phyloP scores from a whole-genome alignment of 2,888 invertebrate genomes.

The Omphaloscelis lunosa region DNA sequence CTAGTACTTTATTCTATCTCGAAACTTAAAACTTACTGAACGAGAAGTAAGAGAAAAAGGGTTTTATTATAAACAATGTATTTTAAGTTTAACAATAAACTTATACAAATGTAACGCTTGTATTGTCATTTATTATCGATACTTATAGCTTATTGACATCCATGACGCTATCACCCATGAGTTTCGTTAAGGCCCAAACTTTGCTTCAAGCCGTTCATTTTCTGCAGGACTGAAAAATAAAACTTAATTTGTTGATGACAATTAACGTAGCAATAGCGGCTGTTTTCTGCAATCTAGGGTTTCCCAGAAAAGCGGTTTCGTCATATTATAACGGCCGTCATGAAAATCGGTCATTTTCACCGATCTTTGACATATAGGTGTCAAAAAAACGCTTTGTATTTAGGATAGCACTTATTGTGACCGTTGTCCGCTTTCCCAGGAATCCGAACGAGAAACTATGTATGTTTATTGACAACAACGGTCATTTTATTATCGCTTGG shows the following conservation, averaged over 20 bases:
- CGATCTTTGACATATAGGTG: too few relatives aligned
- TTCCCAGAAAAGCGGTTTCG: too few relatives aligned
- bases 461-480: background rate
- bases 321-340: too few relatives aligned
- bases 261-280: too few relatives aligned
- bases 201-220: slow-evolving; percentile 19
- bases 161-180: background rate
- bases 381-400: too few relatives aligned
- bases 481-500: background rate
- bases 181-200: background rate
- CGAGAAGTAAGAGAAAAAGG: background rate
- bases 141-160: background rate
- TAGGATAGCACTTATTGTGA: too few relatives aligned
- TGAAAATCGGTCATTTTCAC: too few relatives aligned
- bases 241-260: background rate
- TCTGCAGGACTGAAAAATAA: slow-evolving; percentile 45
- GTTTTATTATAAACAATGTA: background rate
- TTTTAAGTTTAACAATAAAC: background rate
- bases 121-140: background rate
- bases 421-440: background rate
- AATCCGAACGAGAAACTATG: background rate
- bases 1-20: too few relatives aligned
- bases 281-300: too few relatives aligned
- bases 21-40: too few relatives aligned
- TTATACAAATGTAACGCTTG: slow-evolving; percentile 3